Percentiles rank a stretch among this genome's conserved stretches.
phyloP scores from a whole-genome alignment of 1,140 invertebrate genomes.

The Macrobrachium rosenbergii region DNA sequence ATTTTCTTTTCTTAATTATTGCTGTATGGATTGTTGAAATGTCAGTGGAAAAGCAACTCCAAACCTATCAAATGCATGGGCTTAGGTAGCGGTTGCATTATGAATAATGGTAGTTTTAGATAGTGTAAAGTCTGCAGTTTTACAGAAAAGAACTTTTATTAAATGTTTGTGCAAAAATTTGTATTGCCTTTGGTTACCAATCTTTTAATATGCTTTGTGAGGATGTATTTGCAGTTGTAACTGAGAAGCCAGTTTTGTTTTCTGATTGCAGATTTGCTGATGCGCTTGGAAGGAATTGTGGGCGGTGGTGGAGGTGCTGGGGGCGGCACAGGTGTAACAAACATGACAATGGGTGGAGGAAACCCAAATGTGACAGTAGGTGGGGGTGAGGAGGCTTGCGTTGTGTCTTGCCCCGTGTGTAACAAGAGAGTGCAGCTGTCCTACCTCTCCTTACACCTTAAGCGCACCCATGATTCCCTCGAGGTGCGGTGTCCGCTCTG shows the following conservation, averaged over 20 bases:
- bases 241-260: constrained; percentile 39
- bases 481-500: constrained; percentile 66
- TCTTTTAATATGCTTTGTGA: no score
- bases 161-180: no score
- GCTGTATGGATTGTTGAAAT: no score
- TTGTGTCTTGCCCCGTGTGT: constrained; percentile 65
- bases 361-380: constrained; percentile 28
- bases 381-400: constrained; percentile 50
- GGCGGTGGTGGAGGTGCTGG: constrained; percentile 36
- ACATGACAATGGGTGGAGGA: constrained; percentile 23
- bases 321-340: constrained; percentile 2
- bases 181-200: no score
- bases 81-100: neutral
- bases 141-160: no score
- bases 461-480: constrained; percentile 63
- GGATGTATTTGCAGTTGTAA: neutral
- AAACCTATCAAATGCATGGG: no score
- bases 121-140: neutral
- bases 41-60: no score
- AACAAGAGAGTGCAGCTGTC: constrained; percentile 62
- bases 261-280: constrained; percentile 52
- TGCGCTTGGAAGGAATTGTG: constrained; percentile 55
- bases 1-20: no score
- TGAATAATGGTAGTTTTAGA: neutral
- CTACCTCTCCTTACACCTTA: constrained; percentile 65